Evolutionary conservation across 2,888 invertebrate species (phyloP), one percentile per base, ranked within the genome.

Genomic region (Pherbina coryleti): DNA sequence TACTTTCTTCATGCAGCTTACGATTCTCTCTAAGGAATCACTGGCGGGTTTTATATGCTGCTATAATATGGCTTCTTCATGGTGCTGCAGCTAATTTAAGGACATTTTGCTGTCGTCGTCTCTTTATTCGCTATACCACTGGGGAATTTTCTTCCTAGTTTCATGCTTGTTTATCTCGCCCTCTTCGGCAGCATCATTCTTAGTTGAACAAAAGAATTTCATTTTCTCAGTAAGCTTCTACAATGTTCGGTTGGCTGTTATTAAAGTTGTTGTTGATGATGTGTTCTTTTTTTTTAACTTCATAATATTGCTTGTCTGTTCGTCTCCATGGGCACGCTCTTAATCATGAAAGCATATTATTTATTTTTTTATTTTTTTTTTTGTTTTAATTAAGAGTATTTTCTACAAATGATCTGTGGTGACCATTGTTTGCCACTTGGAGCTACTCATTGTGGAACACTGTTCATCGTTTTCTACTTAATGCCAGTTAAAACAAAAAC

Each of bases 151-250:
- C 28, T 14, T 28, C 11, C 0, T 60, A 14, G 8, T 25, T 9
- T 51, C n/a, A 17, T 22, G n/a, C 9, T 31, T 31, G 17, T 55
- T 55, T 17, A 31, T 25, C 7, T 31, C 5, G 19, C 31, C 9
- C 14, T 57, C 22, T 4, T 31, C 19, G 2, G 22, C 72, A 34
- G 8, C 22, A 34, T 19, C 37, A 7, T n/a, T 55, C 17, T 9
- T 55, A 25, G 51, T 25, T 25, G 28, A 67, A 76, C 76, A 76
- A 76, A 76, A 62, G 76, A 76, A 76, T 76, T 70, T 76, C 44
- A 76, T 70, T 76, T 76, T 70, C 70, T 75, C 67, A 67, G 67
- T 19, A 67, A 75, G 55, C 60, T 74, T 28, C 19, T 49, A 57
- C 57, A 37, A 17, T 66, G 34, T 34, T 19, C 44, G 67, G 44